Base-by-base conservation (phyloP, 2,888 invertebrate species). In the Coremacera marginata region DNA sequence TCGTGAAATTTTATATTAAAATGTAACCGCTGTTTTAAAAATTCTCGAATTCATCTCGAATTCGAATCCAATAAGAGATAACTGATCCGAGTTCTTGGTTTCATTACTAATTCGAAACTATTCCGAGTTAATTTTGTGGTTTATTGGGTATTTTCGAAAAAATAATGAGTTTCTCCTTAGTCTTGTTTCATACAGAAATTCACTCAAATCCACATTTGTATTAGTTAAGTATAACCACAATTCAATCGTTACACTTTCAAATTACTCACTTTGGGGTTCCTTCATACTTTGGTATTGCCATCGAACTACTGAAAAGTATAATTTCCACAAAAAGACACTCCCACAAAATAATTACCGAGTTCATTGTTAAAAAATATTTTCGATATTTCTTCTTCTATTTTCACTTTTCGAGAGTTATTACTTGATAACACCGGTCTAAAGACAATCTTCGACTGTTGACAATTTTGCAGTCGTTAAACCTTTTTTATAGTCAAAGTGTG, bases 241-340 rank as follows among this genome's bases (percentile, higher is more conserved):
- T 44, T 44, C 37, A 44, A 44, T 44, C 11, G 11, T 2, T 44
- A 11, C 0, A 31, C 14, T 60, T 60, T 25, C 3, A 5, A 5
- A 22, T 34, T 75, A 81, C 84, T 82, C 76, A 85, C 85, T 86
- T 85, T 67, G 82, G 80, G 55, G 81, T 82, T 25, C 72, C 81
- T 44, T 84, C 85, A 76, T 83, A 85, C 76, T 85, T 85, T 5
- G 85, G 85, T 37, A 82, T 81, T 5, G 83, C 85, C 0, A 78
- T 79, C n/a, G 80, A 77, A 31, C 75, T 78, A 0, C 83, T 57
- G 11, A 82, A 5, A 16, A 81, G 68, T 62, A 80, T 27, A 25
- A 80, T 14, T 16, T 78, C 75, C 44, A 74, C 37, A 19, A 73
- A 81, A 57, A 81, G 8, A 1, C 79, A 81, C 22, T 82, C 7